These are phyloP conservation scores for Suncus etruscus DNA, from an alignment of 2,113 vertebrate species.

Conservation along the genomic window DNA sequence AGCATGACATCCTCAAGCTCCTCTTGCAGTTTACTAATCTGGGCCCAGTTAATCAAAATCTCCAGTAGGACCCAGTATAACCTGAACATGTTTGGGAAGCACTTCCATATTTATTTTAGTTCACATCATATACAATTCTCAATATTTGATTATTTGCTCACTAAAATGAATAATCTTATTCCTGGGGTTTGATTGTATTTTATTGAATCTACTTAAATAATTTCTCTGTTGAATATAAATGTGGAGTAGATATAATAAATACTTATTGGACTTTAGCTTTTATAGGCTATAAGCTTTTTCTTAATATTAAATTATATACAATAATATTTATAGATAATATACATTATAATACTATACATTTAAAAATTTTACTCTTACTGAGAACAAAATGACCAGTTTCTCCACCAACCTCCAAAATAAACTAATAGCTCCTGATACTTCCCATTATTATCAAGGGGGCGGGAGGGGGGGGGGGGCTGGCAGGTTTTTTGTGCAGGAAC, in stretches of 20 bases:
- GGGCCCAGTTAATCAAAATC: too few relatives aligned
- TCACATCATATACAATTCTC: background rate
- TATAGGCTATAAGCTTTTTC: background rate
- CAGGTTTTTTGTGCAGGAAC: too few relatives aligned
- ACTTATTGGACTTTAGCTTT: background rate
- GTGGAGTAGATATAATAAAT: background rate
- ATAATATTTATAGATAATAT: background rate
- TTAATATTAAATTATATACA: background rate
- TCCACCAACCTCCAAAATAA: too few relatives aligned
- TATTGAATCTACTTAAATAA: slow-evolving; percentile 4
- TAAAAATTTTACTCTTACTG: slow-evolving; percentile 27
- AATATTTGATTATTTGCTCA: background rate
- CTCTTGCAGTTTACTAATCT: too few relatives aligned
- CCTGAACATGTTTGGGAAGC: too few relatives aligned
- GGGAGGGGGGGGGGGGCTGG: too few relatives aligned
- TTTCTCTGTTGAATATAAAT: background rate
- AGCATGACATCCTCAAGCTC: too few relatives aligned
- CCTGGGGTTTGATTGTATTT: background rate
- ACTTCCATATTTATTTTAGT: background rate
- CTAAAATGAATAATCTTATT: background rate
- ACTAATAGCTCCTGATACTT: too few relatives aligned
- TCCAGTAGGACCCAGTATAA: too few relatives aligned
- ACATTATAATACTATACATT: background rate
- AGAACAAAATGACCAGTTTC: too few relatives aligned
- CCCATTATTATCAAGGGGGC: too few relatives aligned